Evolutionary conservation across 2,113 vertebrate genomes (phyloP), one percentile per base, ranked within the genome.

Genomic region (Blennius ocellaris): DNA sequence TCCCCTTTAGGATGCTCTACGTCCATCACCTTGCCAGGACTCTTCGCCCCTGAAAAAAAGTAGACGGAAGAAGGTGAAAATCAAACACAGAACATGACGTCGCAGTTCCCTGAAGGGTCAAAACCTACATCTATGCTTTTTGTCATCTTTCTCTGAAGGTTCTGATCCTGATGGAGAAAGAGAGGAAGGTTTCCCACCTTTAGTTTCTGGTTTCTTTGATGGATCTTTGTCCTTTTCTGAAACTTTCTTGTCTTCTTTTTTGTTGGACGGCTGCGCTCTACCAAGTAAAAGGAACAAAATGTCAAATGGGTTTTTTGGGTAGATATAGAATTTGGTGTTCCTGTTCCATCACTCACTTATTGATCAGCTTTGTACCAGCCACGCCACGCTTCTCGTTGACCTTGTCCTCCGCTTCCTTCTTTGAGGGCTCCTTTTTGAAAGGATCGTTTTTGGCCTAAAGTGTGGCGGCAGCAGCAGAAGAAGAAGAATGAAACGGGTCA

Each of bases 241-340:
- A 0, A 89, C 88, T 83, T 97, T 97, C 87, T 97, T 98, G 40
- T 99, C 97, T 67, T 98, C 97, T 81, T 98, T 99, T 93, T 97
- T 99, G 60, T 94, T 87, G 69, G 94, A 95, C 0, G 84, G 79
- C 49, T 88, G 94, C 56, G 90, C 90, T 93, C 98, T 99, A 75
- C 51, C 21, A 75, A 5, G 12, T 2, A 6, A 53, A 1, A 8
- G 11, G 5, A 69, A 66, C 14, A 30, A 17, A 36, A 7, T 2
- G 5, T 58, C 41, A 50, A 38, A 52, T 9, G 3, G 3, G 4
- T 4, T 37, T 64, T 37, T 64, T 43, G 15, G 69, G 45, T n/a
- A 1, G 41, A 15, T 1, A 58, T 11, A 52, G 9, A 11, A 39
- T 12, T 6, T n/a, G 57, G n/a, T n/a, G 47, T n/a, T 36, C 0